Conservation (phyloP, 2,888 invertebrate species). For the Drosophila melanosoma region DNA sequence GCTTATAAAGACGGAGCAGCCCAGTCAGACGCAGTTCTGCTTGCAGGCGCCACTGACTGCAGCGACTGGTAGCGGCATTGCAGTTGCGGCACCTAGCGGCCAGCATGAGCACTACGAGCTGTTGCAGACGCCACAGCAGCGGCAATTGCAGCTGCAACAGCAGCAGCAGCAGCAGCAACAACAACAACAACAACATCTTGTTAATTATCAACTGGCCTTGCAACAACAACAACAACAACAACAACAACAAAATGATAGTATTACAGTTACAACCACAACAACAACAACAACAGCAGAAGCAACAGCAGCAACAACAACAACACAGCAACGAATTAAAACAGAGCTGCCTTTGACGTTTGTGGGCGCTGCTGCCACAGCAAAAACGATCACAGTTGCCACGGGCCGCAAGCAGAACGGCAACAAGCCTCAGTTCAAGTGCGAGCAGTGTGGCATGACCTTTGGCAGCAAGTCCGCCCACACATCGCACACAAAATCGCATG, state of each 20-base stretch:
- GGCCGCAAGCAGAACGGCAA: constrained; percentile 67
- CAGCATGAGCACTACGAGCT: constrained; percentile 69
- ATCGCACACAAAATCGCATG: constrained; percentile 89
- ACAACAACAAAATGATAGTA: constrained; percentile 49
- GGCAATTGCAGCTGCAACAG: constrained; percentile 72
- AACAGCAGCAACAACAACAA: constrained; percentile 23
- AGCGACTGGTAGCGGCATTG: constrained; percentile 28
- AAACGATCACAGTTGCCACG: constrained; percentile 18
- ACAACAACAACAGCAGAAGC: constrained; percentile 19
- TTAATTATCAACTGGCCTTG: constrained; percentile 55
- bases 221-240: constrained; percentile 58
- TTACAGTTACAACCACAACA: constrained; percentile 6
- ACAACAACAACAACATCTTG: constrained; percentile 45
- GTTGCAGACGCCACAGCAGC: constrained; percentile 70
- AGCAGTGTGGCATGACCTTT: constrained; percentile 90
- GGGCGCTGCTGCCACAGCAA: constrained; percentile 52
- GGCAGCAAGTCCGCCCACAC: constrained; percentile 91
- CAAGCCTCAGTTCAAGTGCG: constrained; percentile 88
- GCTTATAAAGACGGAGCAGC: constrained; percentile 84
- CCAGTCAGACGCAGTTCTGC: constrained; percentile 82
- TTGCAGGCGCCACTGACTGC: constrained; percentile 61
- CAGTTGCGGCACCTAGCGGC: constrained; percentile 37
- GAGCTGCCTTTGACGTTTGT: constrained; percentile 53
- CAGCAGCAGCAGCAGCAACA: constrained; percentile 67
- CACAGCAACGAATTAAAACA: constrained; percentile 63